Evolutionary conservation across 2,113 vertebrate species (phyloP).

Genomic region (Hystrix brachyura): DNA sequence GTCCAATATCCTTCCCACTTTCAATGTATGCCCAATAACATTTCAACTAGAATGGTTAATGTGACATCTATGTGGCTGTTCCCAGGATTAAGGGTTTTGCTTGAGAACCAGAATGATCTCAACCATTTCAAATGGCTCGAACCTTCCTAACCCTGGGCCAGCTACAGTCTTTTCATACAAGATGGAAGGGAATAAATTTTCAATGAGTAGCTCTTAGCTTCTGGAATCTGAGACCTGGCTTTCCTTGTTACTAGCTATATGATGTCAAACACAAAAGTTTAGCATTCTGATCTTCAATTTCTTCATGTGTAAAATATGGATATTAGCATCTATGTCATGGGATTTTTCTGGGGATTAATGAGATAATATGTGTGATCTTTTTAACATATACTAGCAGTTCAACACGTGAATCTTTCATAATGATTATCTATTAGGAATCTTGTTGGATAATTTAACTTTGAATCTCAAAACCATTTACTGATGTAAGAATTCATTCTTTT

Average conservation of each 20-base stretch:
- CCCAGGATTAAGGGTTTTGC: background rate
- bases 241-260: constrained; percentile 2
- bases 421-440: background rate
- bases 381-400: background rate
- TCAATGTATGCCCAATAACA: accelerated
- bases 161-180: background rate
- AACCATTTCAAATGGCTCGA: background rate
- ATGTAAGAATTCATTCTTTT: background rate
- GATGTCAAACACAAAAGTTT: constrained; percentile 37
- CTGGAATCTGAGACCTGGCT: background rate
- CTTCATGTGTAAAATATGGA: background rate
- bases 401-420: background rate
- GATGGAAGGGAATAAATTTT: background rate
- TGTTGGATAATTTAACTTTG: constrained; percentile 1
- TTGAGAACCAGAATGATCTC: background rate
- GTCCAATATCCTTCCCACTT: background rate
- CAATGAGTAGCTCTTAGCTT: background rate
- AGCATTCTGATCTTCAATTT: background rate
- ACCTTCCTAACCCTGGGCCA: background rate
- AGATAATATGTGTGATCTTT: background rate
- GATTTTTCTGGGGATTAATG: constrained; percentile 13
- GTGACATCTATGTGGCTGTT: background rate
- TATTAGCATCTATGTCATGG: background rate
- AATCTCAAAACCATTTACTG: background rate
- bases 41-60: background rate